Evolutionary conservation across 2,113 vertebrate genomes (phyloP).

Genomic region (Macheiramphus alcinus): DNA sequence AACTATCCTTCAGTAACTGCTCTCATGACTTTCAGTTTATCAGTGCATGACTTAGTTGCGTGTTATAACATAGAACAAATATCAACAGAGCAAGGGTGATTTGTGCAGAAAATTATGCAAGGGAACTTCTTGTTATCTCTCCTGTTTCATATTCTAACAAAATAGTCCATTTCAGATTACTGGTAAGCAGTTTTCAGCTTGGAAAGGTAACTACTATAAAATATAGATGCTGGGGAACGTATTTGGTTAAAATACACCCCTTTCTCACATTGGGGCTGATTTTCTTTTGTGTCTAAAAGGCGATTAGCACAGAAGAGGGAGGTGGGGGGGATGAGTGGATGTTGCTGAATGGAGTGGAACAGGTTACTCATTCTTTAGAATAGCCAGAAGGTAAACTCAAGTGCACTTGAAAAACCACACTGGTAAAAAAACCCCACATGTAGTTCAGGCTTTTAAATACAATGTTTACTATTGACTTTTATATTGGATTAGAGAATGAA

Average conservation of each 20-base stretch:
- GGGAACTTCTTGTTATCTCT: not conserved
- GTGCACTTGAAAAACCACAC: not conserved
- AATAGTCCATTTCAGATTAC: not conserved
- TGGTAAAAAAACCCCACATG: not conserved
- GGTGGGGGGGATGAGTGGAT: not conserved
- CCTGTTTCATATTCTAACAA: not conserved
- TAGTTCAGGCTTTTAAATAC: not conserved
- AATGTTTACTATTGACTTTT: not conserved
- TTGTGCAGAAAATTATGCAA: not conserved
- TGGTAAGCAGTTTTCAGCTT: not conserved
- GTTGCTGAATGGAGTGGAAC: not conserved
- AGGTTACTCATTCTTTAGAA: slow-evolving; percentile 13
- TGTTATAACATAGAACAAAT: not conserved
- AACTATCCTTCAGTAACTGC: not conserved
- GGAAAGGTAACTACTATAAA: not conserved
- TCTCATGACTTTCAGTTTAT: not conserved
- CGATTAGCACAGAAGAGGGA: not conserved
- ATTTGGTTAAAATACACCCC: not conserved
- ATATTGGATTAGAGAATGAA: not conserved
- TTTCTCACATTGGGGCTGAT: not conserved
- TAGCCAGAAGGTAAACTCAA: slow-evolving; percentile 16
- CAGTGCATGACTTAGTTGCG: not conserved
- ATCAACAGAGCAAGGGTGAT: not conserved
- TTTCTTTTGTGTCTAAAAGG: not conserved
- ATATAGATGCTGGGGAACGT: not conserved